Conservation (phyloP, 2,113 vertebrate genomes). For the Rafetus swinhoei region DNA sequence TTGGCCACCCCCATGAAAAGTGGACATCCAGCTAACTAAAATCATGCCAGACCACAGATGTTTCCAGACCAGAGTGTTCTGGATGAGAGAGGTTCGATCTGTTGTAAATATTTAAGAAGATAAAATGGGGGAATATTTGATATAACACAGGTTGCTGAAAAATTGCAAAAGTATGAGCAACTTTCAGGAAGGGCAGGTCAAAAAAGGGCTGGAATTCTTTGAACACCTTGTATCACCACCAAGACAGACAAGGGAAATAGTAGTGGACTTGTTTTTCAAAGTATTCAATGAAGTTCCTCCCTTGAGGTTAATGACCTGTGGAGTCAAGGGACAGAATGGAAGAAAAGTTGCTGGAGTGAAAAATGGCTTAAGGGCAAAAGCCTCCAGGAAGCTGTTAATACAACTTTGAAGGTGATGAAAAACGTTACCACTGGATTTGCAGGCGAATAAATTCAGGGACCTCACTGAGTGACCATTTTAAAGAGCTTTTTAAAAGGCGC, state of each 20-base stretch:
- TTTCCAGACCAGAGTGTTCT: no score
- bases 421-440: neutral
- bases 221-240: conserved; percentile 47
- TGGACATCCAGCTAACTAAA: no score
- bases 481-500: neutral
- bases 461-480: conserved; percentile 8
- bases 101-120: conserved; percentile 65
- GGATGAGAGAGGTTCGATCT: no score
- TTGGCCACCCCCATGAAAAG: no score
- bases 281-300: conserved; percentile 56
- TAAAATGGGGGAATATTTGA: conserved; percentile 56
- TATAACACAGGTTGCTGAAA: conserved; percentile 61
- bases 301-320: conserved; percentile 69
- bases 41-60: no score
- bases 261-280: conserved; percentile 63
- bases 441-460: conserved; percentile 19
- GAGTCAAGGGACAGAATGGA: conserved; percentile 54
- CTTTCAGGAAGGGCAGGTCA: conserved; percentile 60
- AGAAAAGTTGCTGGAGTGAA: conserved; percentile 60
- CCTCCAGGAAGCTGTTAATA: conserved; percentile 61
- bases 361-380: conserved; percentile 69
- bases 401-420: conserved; percentile 35
- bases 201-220: conserved; percentile 64
- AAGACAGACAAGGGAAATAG: conserved; percentile 56
- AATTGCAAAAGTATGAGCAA: conserved; percentile 51